Evolutionary conservation across 2,113 vertebrate genomes (phyloP).

Genomic region (Gallinago undulata): DNA sequence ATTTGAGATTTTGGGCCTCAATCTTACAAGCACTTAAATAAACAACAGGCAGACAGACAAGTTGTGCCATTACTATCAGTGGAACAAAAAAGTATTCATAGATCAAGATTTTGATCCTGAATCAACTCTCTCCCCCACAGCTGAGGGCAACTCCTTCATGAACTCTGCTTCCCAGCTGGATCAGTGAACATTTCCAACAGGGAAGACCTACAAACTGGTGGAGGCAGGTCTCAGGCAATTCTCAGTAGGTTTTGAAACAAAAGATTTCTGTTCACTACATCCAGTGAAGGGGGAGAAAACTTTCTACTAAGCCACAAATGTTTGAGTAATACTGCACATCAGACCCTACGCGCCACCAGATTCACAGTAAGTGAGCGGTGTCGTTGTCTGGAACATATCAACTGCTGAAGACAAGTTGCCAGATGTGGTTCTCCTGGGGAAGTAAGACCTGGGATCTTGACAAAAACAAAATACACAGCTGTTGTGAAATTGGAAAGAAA

Average conservation of each 20-base stretch:
- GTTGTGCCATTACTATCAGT: neutral
- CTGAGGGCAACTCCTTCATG: neutral
- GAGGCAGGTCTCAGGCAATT: neutral
- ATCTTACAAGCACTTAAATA: neutral
- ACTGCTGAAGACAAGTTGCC: neutral
- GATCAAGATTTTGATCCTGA: neutral
- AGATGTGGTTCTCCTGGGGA: neutral
- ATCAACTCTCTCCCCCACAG: neutral
- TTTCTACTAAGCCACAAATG: neutral
- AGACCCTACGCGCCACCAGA: neutral
- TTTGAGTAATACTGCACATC: neutral
- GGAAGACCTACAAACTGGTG: neutral
- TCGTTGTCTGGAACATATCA: neutral
- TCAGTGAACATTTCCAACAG: neutral
- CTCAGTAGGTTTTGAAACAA: neutral
- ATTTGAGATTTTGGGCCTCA: neutral
- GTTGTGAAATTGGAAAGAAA: neutral
- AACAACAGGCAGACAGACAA: neutral
- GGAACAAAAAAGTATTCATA: neutral
- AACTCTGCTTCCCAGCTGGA: neutral
- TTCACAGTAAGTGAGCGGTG: neutral
- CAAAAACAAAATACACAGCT: neutral
- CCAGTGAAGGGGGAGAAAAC: neutral
- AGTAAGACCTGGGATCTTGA: neutral
- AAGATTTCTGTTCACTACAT: neutral